Base-by-base conservation (phyloP, 2,797 vertebrate species). In the Pipistrellus pygmaeus region DNA sequence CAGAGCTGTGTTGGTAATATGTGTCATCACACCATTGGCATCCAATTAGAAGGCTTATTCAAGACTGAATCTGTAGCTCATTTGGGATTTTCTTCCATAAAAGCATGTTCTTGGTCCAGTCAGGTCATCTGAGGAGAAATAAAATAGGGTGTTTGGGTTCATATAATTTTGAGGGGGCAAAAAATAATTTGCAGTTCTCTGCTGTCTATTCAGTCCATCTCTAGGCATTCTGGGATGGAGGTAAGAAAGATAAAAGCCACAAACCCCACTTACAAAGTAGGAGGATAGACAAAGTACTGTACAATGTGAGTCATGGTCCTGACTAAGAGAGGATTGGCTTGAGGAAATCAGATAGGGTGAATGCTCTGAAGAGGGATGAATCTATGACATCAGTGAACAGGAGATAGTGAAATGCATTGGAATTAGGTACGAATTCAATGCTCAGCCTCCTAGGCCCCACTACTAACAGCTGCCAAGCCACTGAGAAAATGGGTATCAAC, bases 1-100 rank as follows among this genome's bases (percentile, higher is more conserved):
- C 60, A 96, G 94, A 64, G 0, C 6, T 9, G 35, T 94, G 83
- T 97, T 86, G 92, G 91, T 21, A 91, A 57, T 48, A 41, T 71
- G n/a, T 86, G 78, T 64, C 88, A 84, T 95, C 73, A 96, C 95
- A 94, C 96, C 96, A 91, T 35, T 78, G 7, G 3, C 71, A 96
- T 92, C 87, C 93, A 96, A 71, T 44, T 14, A 92, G 71, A 84
- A 94, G 38, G 10, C 57, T 88, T 4, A 0, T 87, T 80, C 71
- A 8, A 75, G 87, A 89, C 85, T 78, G 85, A 10, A 25, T 90
- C 73, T 95, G 93, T 32, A 95, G 48, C 55, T 71, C 27, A 69
- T 77, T 69, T 83, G 93, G 62, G 25, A 0, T 84, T 86, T 94
- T 82, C 25, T 44, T 94, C 41, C 76, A 81, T 25, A 93, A 93